Evolutionary conservation across 2,888 invertebrate species (phyloP).

Genomic region (Cryptocheilus praepositus): DNA sequence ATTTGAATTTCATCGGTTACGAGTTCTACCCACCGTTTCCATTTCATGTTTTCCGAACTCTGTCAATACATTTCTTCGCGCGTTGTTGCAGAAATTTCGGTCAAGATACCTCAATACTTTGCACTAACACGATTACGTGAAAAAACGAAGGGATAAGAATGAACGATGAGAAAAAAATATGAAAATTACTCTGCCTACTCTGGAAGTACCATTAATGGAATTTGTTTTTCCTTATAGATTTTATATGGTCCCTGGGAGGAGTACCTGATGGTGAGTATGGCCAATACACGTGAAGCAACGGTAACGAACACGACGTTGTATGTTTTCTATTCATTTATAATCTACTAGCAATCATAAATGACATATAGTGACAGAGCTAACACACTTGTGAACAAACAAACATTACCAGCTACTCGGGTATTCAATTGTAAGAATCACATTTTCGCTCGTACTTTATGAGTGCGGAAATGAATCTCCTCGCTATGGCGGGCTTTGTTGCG

Average conservation of each 20-base stretch:
- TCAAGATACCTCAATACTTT: constrained; percentile 36
- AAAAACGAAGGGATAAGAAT: constrained; percentile 55
- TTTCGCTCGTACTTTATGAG: no score
- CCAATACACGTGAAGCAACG: no score
- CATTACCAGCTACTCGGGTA: no score
- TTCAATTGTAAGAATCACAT: no score
- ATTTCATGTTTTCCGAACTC: not conserved
- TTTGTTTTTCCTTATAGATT: constrained; percentile 87
- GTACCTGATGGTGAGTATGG: constrained; percentile 94
- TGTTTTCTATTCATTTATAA: no score
- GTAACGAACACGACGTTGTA: no score
- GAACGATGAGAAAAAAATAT: constrained; percentile 28
- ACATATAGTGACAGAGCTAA: no score
- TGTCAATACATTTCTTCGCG: constrained; percentile 50
- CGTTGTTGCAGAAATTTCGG: constrained; percentile 64
- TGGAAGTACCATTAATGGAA: constrained; percentile 62
- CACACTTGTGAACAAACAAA: no score
- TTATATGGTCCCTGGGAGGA: constrained; percentile 99
- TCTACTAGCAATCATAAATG: no score
- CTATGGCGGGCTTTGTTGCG: no score
- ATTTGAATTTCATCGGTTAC: not conserved
- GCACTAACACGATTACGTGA: no score
- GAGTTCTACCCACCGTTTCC: not conserved
- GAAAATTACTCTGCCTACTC: constrained; percentile 15
- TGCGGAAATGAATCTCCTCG: no score